Conservation (phyloP, 2,888 invertebrate genomes). For the Andrena trimmerana region DNA sequence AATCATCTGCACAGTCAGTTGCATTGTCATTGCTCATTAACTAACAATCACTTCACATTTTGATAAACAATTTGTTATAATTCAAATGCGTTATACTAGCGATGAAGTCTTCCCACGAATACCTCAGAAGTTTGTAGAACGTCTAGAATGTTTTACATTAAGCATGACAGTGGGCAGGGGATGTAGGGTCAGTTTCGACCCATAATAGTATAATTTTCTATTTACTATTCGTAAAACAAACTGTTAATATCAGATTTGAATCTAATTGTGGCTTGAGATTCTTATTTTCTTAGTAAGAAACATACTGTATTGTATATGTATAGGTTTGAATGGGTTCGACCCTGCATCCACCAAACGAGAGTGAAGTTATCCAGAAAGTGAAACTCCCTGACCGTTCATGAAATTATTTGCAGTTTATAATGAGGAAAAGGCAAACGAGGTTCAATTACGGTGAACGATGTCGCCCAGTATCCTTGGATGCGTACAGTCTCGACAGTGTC, state of each 20-base stretch:
- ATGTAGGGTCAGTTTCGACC: no score
- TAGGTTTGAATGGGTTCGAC: no score
- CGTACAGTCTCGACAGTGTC: constrained; percentile 95
- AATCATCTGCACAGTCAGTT: not conserved
- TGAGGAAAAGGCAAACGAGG: constrained; percentile 92
- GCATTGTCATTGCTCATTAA: not conserved
- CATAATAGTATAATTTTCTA: no score
- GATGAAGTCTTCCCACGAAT: not conserved
- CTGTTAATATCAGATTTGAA: no score
- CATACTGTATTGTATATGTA: no score
- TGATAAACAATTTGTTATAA: no score
- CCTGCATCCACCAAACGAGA: no score
- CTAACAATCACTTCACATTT: not conserved
- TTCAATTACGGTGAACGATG: constrained; percentile 94
- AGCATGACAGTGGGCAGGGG: no score
- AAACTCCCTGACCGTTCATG: not conserved
- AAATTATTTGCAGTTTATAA: constrained; percentile 88
- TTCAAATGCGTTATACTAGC: not conserved
- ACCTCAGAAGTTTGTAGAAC: not conserved
- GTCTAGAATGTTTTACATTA: not conserved
- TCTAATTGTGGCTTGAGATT: no score
- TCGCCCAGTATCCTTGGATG: constrained; percentile 94
- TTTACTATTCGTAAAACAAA: no score
- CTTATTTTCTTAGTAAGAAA: no score
- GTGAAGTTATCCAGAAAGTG: not conserved